Base-by-base conservation (phyloP, 2,888 invertebrate species). In the Bimastos eiseni region DNA sequence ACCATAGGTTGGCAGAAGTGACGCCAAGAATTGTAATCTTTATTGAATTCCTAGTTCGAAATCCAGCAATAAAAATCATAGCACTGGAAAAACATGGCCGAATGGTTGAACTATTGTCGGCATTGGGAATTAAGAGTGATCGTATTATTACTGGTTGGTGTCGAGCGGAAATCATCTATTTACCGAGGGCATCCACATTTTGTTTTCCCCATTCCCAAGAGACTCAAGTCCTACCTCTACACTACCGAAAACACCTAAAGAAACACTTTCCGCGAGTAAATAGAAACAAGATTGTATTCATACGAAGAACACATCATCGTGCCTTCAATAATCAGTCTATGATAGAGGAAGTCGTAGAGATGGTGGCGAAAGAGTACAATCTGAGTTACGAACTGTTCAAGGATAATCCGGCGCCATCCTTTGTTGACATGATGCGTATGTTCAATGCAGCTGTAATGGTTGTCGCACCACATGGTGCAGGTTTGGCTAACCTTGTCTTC, bases 401-500 rank as follows among this genome's bases (percentile, higher is more conserved):
- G 38, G 92, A 92, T 70, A 89, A 90, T 15, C 92, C 92, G 6
- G n/a, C 89, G 19, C 92, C 92, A 6, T 34, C 92, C 6, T 83
- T 92, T 83, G 49, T 89, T 30, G 49, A 89, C 19, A 90, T 92
- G 17, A 91, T 92, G 91, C 36, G 37, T 88, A 91, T 91, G 88
- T 92, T 92, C 49, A 34, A 90, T 83, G n/a, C 88, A n/a, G 92
- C 92, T 8, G 90, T 86, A 34, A 36, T 92, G 36, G 90, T 92
- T 8, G 91, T 92, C 6, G 92, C 91, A 24, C 92, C 92, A 4
- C 92, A 92, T 90, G 92, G 92, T 8, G 92, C 92, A 0, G 92
- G 92, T 21, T 70, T 92, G 30, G 89, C 92, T n/a, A 92, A 92
- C 88, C 55, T 92, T 15, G 49, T 92, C 30, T 92, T 91, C 88